Evolutionary conservation across 1,140 invertebrate species (phyloP).

Genomic region (Aricia agestis): DNA sequence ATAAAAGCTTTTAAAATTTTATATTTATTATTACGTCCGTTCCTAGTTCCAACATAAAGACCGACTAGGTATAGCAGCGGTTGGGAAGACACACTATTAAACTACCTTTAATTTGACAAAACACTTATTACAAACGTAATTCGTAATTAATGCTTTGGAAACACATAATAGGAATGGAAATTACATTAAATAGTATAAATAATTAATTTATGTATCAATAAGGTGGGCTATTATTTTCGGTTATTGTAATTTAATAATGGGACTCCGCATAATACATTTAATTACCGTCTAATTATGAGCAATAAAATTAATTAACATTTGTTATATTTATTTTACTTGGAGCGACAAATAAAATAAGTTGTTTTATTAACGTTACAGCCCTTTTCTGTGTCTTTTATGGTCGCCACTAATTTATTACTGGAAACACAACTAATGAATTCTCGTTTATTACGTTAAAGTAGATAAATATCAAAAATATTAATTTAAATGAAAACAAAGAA

Average conservation of each 20-base stretch:
- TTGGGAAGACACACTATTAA: neutral
- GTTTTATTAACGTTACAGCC: neutral
- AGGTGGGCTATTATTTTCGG: neutral
- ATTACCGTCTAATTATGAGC: slow-evolving; percentile 1
- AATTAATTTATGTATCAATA: slow-evolving; percentile 4
- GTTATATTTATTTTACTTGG: neutral
- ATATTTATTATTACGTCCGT: too few relatives aligned
- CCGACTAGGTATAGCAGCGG: neutral
- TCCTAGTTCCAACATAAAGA: too few relatives aligned
- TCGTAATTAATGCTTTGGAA: neutral
- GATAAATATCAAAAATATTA: neutral
- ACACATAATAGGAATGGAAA: neutral
- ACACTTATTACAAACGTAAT: neutral
- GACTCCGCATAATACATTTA: neutral
- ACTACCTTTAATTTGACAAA: too few relatives aligned
- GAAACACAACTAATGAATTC: neutral
- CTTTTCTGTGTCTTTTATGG: neutral
- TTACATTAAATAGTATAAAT: neutral
- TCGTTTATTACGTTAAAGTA: neutral
- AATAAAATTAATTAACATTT: slow-evolving; percentile 4
- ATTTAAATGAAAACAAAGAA: neutral
- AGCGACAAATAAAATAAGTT: neutral
- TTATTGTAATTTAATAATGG: neutral
- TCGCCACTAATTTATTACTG: neutral
- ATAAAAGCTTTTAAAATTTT: too few relatives aligned